Percentiles rank a stretch among this genome's conserved stretches.
Evolutionary conservation across 2,888 invertebrate species (phyloP).

Genomic region (Trissolcus japonicus): DNA sequence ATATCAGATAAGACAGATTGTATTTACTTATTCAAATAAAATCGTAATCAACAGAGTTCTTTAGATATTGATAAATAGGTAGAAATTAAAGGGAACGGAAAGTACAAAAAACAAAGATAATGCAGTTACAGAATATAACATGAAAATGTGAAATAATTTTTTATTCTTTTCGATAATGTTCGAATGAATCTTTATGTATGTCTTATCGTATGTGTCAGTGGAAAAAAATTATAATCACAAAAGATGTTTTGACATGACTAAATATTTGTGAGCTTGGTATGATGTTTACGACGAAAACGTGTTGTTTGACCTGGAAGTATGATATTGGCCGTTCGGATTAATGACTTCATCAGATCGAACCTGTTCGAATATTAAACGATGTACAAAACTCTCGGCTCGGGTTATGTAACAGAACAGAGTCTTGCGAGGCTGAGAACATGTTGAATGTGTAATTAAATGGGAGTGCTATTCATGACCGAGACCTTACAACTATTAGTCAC

Average conservation of each 20-base stretch:
- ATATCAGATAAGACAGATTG: no score
- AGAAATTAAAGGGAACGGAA: no score
- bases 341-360: slow-evolving; percentile 8
- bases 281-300: no score
- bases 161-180: no score
- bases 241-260: slow-evolving; percentile 1
- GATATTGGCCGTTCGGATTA: background rate
- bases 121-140: no score
- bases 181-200: no score
- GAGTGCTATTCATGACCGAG: slow-evolving; percentile 37
- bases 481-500: slow-evolving; percentile 34
- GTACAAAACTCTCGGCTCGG: background rate
- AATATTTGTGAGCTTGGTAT: slow-evolving; percentile 11
- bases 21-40: no score
- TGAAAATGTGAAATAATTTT: no score
- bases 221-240: background rate
- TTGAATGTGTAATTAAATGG: slow-evolving; percentile 18
- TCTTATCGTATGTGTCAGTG: no score
- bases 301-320: slow-evolving; percentile 8
- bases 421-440: slow-evolving; percentile 28
- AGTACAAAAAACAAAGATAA: no score
- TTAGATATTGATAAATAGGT: no score
- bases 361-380: background rate
- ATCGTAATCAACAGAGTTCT: no score
- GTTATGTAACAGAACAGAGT: slow-evolving; percentile 19